phyloP scores from a whole-genome alignment of 35 echinoderm and acorn worm genomes.

The Apostichopus japonicus region DNA sequence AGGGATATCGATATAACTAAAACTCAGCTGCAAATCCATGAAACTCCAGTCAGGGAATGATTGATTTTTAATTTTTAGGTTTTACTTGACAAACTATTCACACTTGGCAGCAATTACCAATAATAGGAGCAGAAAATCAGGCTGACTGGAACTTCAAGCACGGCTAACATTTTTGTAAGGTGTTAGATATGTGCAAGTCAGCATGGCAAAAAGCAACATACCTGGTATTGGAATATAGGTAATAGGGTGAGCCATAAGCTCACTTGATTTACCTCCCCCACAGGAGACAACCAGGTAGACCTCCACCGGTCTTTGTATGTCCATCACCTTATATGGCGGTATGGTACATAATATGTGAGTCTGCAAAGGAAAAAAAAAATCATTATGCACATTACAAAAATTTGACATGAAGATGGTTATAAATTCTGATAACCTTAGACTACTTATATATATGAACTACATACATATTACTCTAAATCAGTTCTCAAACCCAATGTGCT shows the following conservation, averaged over 20 bases:
- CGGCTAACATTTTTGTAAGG: slow-evolving; percentile 55
- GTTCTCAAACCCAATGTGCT: no score
- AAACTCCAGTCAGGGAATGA: slow-evolving; percentile 55
- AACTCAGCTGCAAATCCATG: slow-evolving; percentile 52
- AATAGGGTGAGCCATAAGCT: slow-evolving; percentile 88
- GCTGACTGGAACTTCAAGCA: slow-evolving; percentile 61
- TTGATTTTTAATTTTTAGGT: neutral
- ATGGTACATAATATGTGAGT: slow-evolving; percentile 95
- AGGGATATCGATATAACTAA: neutral
- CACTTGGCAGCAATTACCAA: neutral
- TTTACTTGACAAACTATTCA: neutral
- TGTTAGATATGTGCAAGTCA: neutral
- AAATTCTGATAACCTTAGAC: no score
- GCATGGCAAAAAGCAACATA: slow-evolving; percentile 78
- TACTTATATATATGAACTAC: no score
- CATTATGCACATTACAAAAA: no score
- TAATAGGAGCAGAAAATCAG: neutral
- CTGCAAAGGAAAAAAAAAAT: slow-evolving; percentile 30
- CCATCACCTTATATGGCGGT: slow-evolving; percentile 68
- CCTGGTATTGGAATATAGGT: slow-evolving; percentile 84
- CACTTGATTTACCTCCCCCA: slow-evolving; percentile 87
- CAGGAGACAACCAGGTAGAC: slow-evolving; percentile 81
- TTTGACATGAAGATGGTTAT: no score
- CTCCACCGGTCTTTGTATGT: slow-evolving; percentile 64
- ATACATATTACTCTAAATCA: no score